Base-by-base conservation (phyloP, 2,888 invertebrate species). In the Calameuta pallipes region DNA sequence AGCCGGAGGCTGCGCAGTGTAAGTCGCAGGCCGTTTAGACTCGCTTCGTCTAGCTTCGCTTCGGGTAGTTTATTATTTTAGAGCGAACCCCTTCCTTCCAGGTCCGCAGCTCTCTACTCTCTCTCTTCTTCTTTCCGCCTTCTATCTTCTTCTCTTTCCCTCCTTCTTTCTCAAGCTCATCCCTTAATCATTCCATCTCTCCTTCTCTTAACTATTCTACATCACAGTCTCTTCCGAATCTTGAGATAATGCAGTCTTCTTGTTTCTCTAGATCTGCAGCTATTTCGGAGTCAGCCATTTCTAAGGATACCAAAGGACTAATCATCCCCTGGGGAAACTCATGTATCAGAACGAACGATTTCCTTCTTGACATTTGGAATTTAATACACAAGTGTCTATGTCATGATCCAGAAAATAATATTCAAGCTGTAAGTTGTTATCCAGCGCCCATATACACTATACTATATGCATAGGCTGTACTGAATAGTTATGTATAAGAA, bases 1-100 rank as follows among this genome's bases (percentile, higher is more conserved):
- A 71, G 33, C 13, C 71, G 33, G 71, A 69, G 76, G 74, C 85
- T 85, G 83, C 78, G 75, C 80, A 85, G 77, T 82, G 82, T 85
- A 84, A 82, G 79, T 84, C 82, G 80, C 80, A 56, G 76, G 73
- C 68, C 80, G 78, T 81, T 85, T 84, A 85, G 81, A 76, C 80
- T 81, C 81, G 79, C 77, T 82, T 86, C 84, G 81, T 79, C 78
- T 80, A 80, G 70, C 76, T 34, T 71, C 11, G 71, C 71, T 34
- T 71, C 71, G 71, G 71, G 71, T 33, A 82, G 89, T 89, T 89
- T 89, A 88, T 89, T 89, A 89, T 89, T 89, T 82, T 85, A 87
- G 84, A 88, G 83, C 80, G 76, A 85, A 86, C 84, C 84, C 85
- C 86, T 86, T 87, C 85, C 85, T 84, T 80, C 80, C 69, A 75